Conservation (phyloP, 2,888 invertebrate species). For the Digitonthophagus gazella region DNA sequence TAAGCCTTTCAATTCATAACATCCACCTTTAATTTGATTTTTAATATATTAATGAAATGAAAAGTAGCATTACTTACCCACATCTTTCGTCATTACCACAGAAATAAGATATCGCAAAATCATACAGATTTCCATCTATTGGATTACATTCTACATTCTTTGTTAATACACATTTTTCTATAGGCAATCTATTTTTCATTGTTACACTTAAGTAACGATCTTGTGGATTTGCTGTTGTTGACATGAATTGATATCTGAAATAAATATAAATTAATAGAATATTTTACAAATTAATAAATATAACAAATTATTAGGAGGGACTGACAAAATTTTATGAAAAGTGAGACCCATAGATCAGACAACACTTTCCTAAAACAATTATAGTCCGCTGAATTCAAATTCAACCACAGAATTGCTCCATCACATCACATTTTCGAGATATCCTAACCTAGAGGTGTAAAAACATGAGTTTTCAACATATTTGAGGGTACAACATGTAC, state of each 20-base stretch:
- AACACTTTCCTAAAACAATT: too few species aligned
- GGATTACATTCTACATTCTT: slow-evolving; percentile 51
- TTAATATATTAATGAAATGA: not conserved
- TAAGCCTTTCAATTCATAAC: too few species aligned
- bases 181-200: slow-evolving; percentile 23
- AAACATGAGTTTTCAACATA: too few species aligned
- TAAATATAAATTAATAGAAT: not conserved
- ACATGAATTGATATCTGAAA: slow-evolving; percentile 25
- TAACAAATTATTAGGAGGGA: too few species aligned
- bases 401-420: too few species aligned
- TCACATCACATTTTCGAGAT: too few species aligned
- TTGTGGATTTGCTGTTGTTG: slow-evolving; percentile 25
- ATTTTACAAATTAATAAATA: slow-evolving; percentile 1
- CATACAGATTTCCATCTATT: slow-evolving; percentile 47
- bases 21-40: too few species aligned
- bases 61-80: slow-evolving; percentile 52
- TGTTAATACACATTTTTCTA: slow-evolving; percentile 44
- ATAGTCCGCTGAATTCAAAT: too few species aligned
- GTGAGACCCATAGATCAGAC: too few species aligned
- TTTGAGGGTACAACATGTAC: too few species aligned
- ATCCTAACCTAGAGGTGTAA: too few species aligned
- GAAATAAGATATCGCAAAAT: slow-evolving; percentile 60
- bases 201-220: slow-evolving; percentile 21
- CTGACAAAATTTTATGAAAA: too few species aligned
- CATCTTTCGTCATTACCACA: slow-evolving; percentile 62